Conservation (phyloP, 2,888 invertebrate genomes). For the Villa cingulata region DNA sequence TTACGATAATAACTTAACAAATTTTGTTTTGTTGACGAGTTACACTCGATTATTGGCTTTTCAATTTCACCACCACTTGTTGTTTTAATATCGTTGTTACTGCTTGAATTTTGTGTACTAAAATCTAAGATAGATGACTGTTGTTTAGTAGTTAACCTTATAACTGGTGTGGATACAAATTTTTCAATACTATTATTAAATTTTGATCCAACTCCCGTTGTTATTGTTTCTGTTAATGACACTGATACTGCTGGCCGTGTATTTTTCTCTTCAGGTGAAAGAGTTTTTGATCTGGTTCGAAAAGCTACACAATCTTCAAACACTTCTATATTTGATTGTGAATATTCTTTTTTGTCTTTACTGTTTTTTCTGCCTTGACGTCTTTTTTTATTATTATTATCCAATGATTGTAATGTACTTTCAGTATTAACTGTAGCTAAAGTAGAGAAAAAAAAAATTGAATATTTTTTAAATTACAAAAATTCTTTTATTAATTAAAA, state of each 20-base stretch:
- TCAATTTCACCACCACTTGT: too few relatives aligned
- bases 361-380: neutral
- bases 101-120: neutral
- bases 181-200: slow-evolving; percentile 3
- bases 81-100: too few relatives aligned
- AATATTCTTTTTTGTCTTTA: neutral
- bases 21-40: slow-evolving; percentile 24
- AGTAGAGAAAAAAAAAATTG: neutral
- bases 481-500: too few relatives aligned
- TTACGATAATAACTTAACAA: slow-evolving; percentile 34
- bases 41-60: too few relatives aligned
- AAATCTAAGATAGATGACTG: neutral
- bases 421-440: neutral
- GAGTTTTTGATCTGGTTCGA: slow-evolving; percentile 32
- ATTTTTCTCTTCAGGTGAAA: slow-evolving; percentile 6
- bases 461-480: too few relatives aligned
- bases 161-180: too few relatives aligned
- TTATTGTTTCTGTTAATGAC: neutral
- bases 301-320: slow-evolving; percentile 31
- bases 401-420: neutral
- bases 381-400: slow-evolving; percentile 4
- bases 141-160: too few relatives aligned
- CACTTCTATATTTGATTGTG: neutral
- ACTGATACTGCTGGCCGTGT: too few relatives aligned
- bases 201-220: too few relatives aligned